Base-by-base conservation (phyloP, 2,888 invertebrate species). In the Megalurothrips usitatus region DNA sequence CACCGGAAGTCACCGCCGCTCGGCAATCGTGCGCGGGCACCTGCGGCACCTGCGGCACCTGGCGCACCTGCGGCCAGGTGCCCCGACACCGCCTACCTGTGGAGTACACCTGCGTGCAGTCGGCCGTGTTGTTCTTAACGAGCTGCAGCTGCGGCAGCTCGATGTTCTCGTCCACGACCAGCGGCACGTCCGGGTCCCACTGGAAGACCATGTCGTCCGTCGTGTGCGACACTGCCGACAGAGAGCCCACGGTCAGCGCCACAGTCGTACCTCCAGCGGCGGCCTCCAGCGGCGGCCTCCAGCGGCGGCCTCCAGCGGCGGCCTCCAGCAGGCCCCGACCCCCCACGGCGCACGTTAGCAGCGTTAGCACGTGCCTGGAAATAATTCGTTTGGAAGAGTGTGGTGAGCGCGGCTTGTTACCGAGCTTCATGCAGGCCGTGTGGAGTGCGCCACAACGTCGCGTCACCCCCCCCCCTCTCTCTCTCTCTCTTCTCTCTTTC, bases 201-300 rank as follows among this genome's bases (percentile, higher is more conserved):
- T 96, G 94, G 88, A 97, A 97, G 84, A 96, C 92, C 90, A 97
- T 92, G 89, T 97, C 96, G 85, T 96, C 96, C 19, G 96, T 96
- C 47, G 97, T 97, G 87, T 97, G 96, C 0, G 96, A 96, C 86
- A 97, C 97, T 97, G 89, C 83, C 84, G 34, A 43, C 2, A 43
- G 3, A 43, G 34, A 43, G 34, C 34, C 34, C 34, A 6, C 6
- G 34, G 34, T 43, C 34, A 43, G 6, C 34, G 34, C 34, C 34
- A 4, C n/a, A n/a, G n/a, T n/a, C n/a, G n/a, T n/a, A n/a, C n/a
- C n/a, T n/a, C n/a, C n/a, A n/a, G n/a, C n/a, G n/a, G n/a, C n/a
- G n/a, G n/a, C n/a, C n/a, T n/a, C n/a, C n/a, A n/a, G n/a, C n/a
- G n/a, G n/a, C n/a, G n/a, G n/a, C n/a, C n/a, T n/a, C n/a, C n/a